Evolutionary conservation across 2,113 vertebrate genomes (phyloP).

Genomic region (Gallinago undulata): DNA sequence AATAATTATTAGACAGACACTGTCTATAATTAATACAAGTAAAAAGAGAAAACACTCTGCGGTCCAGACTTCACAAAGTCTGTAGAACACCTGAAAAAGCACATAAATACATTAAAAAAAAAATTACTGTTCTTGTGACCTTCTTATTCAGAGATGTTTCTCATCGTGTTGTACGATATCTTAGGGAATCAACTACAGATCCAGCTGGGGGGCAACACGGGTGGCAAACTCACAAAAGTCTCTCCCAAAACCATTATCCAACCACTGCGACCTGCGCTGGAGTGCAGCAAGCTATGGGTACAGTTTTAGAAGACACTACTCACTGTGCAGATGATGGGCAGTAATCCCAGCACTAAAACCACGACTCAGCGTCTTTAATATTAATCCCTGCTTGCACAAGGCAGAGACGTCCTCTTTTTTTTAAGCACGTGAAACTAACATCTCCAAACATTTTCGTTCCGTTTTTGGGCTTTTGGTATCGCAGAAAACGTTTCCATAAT

Average conservation of each 20-base stretch:
- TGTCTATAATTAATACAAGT: not conserved
- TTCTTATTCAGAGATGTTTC: not conserved
- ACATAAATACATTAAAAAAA: not conserved
- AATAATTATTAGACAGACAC: not conserved
- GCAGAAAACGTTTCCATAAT: not conserved
- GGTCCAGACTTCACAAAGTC: not conserved
- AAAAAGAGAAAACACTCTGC: not conserved
- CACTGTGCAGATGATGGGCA: not conserved
- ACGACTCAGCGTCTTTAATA: not conserved
- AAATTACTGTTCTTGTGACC: not conserved
- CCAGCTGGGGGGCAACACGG: rapidly evolving
- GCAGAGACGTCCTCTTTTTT: not conserved
- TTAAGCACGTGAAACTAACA: not conserved
- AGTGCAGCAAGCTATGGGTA: not conserved
- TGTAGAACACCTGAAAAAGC: not conserved
- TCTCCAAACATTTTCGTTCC: not conserved
- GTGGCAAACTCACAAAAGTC: not conserved
- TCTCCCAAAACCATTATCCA: not conserved
- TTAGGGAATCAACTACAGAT: not conserved
- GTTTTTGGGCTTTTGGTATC: not conserved
- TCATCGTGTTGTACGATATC: not conserved
- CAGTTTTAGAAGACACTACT: not conserved
- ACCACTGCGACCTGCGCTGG: not conserved
- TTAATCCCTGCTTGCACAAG: not conserved
- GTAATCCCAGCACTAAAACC: slow-evolving; percentile 15